Percentiles rank a stretch among this genome's conserved stretches.
phyloP scores from a whole-genome alignment of 2,113 vertebrate species.

The Scatophagus argus region DNA sequence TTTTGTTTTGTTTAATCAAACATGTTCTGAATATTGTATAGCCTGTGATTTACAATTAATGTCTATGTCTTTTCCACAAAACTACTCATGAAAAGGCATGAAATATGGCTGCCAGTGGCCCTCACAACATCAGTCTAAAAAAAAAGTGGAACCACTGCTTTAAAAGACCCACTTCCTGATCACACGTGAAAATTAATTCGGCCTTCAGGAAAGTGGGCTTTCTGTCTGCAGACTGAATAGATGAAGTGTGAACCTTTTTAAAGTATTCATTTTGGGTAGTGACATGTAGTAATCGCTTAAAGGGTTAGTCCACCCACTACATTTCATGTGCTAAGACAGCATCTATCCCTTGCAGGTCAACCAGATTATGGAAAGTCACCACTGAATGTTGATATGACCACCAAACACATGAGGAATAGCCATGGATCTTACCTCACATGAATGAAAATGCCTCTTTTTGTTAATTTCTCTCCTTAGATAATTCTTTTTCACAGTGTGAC shows the following conservation, averaged over 20 bases:
- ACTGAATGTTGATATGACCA: background rate
- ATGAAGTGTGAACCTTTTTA: background rate
- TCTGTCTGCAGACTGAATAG: background rate
- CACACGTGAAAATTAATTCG: no score
- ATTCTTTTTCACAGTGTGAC: conserved; percentile 84
- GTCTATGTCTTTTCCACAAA: background rate
- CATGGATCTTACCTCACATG: background rate
- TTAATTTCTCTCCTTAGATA: conserved; percentile 63
- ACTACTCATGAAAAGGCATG: background rate
- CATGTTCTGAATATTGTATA: background rate
- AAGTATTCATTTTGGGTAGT: background rate
- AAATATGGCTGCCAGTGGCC: background rate
- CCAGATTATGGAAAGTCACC: background rate
- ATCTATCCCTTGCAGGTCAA: background rate
- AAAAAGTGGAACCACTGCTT: background rate
- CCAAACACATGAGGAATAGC: background rate
- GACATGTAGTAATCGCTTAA: background rate
- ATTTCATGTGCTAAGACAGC: no score
- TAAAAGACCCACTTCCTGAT: background rate
- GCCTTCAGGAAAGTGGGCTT: no score
- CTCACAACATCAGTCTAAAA: background rate
- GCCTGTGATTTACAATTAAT: background rate
- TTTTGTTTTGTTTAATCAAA: background rate
- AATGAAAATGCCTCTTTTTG: background rate
- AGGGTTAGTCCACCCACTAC: no score